Conservation (phyloP, 2,113 vertebrate genomes). For the Glaucidium brasilianum region DNA sequence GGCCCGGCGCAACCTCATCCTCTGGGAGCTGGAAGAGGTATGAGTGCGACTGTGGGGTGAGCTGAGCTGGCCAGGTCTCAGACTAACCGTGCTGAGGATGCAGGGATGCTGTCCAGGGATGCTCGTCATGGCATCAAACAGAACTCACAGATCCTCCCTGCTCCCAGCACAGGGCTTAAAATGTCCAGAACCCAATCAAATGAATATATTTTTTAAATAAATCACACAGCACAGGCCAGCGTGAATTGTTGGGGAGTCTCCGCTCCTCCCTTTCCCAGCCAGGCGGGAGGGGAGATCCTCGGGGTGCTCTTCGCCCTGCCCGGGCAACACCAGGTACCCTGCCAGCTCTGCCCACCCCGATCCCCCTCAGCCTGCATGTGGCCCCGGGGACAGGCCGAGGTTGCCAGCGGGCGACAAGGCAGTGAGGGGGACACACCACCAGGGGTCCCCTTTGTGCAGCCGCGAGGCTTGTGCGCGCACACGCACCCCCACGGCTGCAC, state of each 20-base stretch:
- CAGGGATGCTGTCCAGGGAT: neutral
- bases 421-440: neutral
- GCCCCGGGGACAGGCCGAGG: neutral
- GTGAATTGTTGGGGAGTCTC: accelerated
- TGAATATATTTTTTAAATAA: neutral
- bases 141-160: neutral
- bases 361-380: too few species aligned
- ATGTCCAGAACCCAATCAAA: neutral
- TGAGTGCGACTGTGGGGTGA: accelerated
- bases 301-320: neutral
- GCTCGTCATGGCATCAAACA: neutral
- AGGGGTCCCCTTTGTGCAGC: neutral
- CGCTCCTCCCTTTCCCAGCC: neutral
- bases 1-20: slow-evolving; percentile 31
- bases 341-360: too few species aligned
- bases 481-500: neutral
- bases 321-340: neutral
- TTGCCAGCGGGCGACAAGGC: neutral
- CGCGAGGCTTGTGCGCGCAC: accelerated
- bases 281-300: too few species aligned
- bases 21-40: neutral
- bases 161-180: neutral
- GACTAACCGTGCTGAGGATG: neutral
- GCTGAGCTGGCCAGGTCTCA: neutral
- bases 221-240: accelerated